These are phyloP conservation scores for Solen grandis DNA, from an alignment of 1,140 invertebrate species.

Conservation along the genomic window DNA sequence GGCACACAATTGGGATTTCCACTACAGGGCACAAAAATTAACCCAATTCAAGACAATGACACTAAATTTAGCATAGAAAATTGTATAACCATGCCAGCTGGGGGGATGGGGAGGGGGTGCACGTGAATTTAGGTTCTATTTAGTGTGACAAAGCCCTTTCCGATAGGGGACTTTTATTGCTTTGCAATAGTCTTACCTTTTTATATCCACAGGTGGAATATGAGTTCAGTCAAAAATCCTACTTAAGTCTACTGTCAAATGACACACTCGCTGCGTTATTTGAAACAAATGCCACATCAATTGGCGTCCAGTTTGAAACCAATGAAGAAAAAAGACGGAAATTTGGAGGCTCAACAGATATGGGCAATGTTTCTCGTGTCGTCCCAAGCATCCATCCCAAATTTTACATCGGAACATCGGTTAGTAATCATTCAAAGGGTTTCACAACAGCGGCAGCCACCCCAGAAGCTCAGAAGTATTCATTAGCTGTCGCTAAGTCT, in stretches of 20 bases:
- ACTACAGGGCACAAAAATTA: no score
- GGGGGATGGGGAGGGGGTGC: no score
- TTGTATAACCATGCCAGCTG: no score
- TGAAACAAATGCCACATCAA: slow-evolving; percentile 59
- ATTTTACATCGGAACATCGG: slow-evolving; percentile 72
- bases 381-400: slow-evolving; percentile 79
- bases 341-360: slow-evolving; percentile 69
- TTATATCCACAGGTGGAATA: slow-evolving; percentile 62
- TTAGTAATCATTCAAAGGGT: slow-evolving; percentile 70
- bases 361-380: slow-evolving; percentile 79
- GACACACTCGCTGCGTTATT: slow-evolving; percentile 63
- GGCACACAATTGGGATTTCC: no score
- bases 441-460: slow-evolving; percentile 70
- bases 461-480: slow-evolving; percentile 66
- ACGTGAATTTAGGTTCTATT: no score
- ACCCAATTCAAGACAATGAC: no score
- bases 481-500: slow-evolving; percentile 69
- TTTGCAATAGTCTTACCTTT: no score
- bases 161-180: no score
- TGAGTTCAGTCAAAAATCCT: slow-evolving; percentile 58
- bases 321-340: slow-evolving; percentile 57
- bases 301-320: slow-evolving; percentile 64
- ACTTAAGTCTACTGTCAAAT: slow-evolving; percentile 68
- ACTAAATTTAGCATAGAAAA: no score
- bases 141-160: no score